Base-by-base conservation (phyloP, 2,888 invertebrate species). In the Gandaritis pyraliata region DNA sequence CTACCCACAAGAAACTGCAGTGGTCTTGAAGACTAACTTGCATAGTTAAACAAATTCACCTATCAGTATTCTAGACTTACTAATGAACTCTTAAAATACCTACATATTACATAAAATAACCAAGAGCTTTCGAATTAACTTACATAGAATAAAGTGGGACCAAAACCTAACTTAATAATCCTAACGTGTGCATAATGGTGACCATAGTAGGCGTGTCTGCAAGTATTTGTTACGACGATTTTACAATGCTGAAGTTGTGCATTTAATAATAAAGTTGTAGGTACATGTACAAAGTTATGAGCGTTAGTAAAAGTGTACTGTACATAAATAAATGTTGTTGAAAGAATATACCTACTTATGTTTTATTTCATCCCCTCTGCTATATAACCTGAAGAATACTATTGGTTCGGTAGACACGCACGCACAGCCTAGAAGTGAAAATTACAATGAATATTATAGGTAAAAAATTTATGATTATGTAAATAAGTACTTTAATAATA, bases 221-320 rank as follows among this genome's bases (percentile, higher is more conserved):
- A 78, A 80, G 71, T 80, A 74, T 78, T 78, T 43, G 16, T 16
- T 78, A 70, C 72, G 74, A 77, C 72, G 76, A 81, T 81, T 87
- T 88, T 90, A 85, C 88, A 87, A 90, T 90, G 90, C 90, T 90
- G 90, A 90, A 88, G 89, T 91, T 91, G 91, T 92, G 92, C 92
- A 91, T 92, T 91, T 92, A 91, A 87, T 89, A 88, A 88, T 48
- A 15, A 15, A 23, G 12, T 90, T 89, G 90, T n/a, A n/a, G n/a
- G n/a, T 90, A 90, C 88, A 87, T 88, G 85, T 88, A 86, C 88
- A 88, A 88, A 83, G 76, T 80, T 83, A 78, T 77, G 73, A 77
- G 86, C 82, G 83, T 81, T 84, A 58, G 54, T 54, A 82, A 80
- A 73, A 87, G 87, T 23, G 23, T 33, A 33, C 33, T 92, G 89